phyloP scores from a whole-genome alignment of 2,797 vertebrate genomes.

The Chelon auratus region DNA sequence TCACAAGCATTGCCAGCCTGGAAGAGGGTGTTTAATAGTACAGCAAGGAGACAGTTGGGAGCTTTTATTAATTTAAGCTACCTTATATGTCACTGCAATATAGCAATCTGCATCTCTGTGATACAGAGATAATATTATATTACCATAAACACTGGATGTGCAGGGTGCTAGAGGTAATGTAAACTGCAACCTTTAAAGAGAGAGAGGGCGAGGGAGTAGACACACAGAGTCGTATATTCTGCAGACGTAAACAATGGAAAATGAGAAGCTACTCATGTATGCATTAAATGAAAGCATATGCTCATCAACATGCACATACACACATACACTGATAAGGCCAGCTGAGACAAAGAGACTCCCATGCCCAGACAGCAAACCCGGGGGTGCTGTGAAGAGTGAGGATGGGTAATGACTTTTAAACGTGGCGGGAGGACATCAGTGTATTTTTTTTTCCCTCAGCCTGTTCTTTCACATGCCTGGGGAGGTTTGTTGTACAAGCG shows the following conservation, averaged over 20 bases:
- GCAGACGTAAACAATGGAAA: constrained; percentile 41
- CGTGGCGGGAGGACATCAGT: constrained; percentile 1
- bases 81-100: no score
- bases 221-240: constrained; percentile 16
- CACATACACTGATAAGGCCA: constrained; percentile 24
- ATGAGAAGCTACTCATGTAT: constrained; percentile 19
- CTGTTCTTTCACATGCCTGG: constrained; percentile 35
- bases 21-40: no score
- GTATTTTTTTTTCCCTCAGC: constrained; percentile 26
- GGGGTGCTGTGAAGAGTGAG: constrained; percentile 51
- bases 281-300: constrained; percentile 33
- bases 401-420: constrained; percentile 55
- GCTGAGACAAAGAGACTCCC: constrained; percentile 45
- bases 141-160: no score
- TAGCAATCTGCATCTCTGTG: no score
- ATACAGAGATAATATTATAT: no score
- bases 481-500: constrained; percentile 35
- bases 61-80: no score
- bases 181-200: not conserved
- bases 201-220: not conserved
- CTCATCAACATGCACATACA: constrained; percentile 15
- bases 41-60: no score
- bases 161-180: not conserved
- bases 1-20: no score
- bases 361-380: constrained; percentile 42